Evolutionary conservation across 2,113 vertebrate genomes (phyloP).

Genomic region (Prionailurus bengalensis): DNA sequence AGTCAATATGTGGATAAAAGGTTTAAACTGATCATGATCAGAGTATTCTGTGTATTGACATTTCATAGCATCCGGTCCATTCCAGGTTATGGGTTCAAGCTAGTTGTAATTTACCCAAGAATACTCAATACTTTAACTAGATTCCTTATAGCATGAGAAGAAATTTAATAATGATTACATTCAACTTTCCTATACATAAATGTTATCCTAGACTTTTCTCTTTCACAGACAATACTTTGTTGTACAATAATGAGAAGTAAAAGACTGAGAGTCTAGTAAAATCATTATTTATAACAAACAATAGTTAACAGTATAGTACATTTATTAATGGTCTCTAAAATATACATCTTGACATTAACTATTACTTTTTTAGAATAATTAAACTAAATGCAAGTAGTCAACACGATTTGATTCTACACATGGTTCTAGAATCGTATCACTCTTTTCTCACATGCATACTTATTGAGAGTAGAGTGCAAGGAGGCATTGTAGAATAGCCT

Average conservation of each 20-base stretch:
- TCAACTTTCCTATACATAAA: not conserved
- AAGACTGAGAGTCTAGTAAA: not conserved
- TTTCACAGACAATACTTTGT: not conserved
- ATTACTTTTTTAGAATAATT: not conserved
- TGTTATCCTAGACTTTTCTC: not conserved
- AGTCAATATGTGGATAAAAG: not conserved
- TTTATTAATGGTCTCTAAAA: constrained; percentile 29
- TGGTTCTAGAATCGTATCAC: not conserved
- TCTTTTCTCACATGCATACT: not conserved
- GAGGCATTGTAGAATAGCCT: not conserved
- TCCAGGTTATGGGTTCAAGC: not conserved
- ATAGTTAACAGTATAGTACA: not conserved
- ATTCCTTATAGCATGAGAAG: not conserved
- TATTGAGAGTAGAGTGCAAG: not conserved
- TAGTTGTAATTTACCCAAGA: not conserved
- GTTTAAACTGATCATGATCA: not conserved
- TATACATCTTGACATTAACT: not conserved
- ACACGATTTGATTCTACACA: not conserved
- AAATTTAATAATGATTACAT: not conserved
- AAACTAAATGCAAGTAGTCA: not conserved
- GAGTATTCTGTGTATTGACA: not conserved
- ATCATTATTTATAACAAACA: not conserved
- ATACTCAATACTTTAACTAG: not conserved
- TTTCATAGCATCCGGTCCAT: not conserved
- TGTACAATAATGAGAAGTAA: not conserved